A percentile compares a stretch with the other conserved stretches of the same genome.
phyloP scores from a whole-genome alignment of 2,113 vertebrate genomes.

The Chlamydotis undulata region DNA sequence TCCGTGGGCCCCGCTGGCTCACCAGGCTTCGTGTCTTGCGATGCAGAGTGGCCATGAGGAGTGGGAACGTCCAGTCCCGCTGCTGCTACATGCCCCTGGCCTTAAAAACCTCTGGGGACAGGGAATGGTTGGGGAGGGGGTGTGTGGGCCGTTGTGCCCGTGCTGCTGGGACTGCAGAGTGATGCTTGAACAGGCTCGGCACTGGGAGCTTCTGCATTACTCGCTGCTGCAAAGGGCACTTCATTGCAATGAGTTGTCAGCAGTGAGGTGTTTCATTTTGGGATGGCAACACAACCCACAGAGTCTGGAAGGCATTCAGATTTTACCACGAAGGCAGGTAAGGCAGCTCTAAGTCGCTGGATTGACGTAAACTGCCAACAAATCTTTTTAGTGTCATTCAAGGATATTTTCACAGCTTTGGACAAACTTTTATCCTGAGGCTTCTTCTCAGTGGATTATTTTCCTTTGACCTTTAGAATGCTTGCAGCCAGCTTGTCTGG shows the following conservation, averaged over 20 bases:
- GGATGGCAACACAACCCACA: background rate
- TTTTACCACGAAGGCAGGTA: background rate
- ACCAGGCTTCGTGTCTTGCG: accelerated
- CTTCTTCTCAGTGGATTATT: background rate
- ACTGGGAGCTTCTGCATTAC: background rate
- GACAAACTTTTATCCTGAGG: background rate
- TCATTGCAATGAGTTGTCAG: background rate
- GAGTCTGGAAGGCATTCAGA: background rate
- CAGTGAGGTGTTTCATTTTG: background rate
- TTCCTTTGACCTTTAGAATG: background rate
- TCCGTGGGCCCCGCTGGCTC: background rate
- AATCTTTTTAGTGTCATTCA: background rate
- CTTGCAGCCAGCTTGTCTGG: background rate
- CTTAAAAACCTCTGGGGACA: background rate
- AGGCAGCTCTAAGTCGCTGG: background rate
- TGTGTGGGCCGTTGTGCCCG: accelerated
- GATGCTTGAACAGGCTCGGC: accelerated
- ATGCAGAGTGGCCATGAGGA: background rate
- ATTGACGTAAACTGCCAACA: background rate
- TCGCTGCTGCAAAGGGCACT: background rate
- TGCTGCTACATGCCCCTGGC: accelerated
- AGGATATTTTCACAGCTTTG: background rate
- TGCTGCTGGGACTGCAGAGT: background rate
- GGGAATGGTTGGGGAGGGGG: background rate
- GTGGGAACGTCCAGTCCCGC: background rate